Base-by-base conservation (phyloP, 2,888 invertebrate genomes). In the Philaethria dido region DNA sequence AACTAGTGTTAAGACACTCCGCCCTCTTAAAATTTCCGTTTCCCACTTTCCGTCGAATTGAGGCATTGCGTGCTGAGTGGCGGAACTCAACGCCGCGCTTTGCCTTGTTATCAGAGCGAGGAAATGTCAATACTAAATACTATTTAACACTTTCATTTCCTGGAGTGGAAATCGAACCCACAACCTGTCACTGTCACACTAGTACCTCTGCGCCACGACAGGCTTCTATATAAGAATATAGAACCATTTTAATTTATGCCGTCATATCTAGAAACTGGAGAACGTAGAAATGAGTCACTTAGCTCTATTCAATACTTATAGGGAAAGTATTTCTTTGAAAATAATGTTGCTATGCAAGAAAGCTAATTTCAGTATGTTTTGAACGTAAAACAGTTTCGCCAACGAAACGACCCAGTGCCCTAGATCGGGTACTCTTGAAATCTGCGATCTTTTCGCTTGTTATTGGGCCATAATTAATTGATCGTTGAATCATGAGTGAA, bases 381-480 rank as follows among this genome's bases (percentile, higher is more conserved):
- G 29, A 59, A 33, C 22, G 44, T 57, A 68, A 64, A 64, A 65
- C 60, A 50, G 67, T 68, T 70, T 70, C 70, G 65, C 39, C 68
- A 70, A 63, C 70, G 68, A 60, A 68, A 63, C 70, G 70, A 60
- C 70, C 70, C 47, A 60, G 50, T 70, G 64, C 42, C 70, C 70
- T 65, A 68, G 68, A 59, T 70, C 47, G 62, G 52, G 61, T 65
- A 68, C 60, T 70, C 70, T 70, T 68, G 70, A 68, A 70, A 68
- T 70, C 65, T 60, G 62, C 66, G 60, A 64, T 64, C 69, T 64
- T 69, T 70, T 69, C 67, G 72, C 62, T 60, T 61, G 64, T 63
- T 66, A 72, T 69, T 72, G 61, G 67, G 57, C 48, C 69, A 72
- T 66, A 66, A 60, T 68, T 68, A 60, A 64, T 72, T 71, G 66